Base-by-base conservation (phyloP, 2,888 invertebrate genomes). In the Punctoribates punctum region DNA sequence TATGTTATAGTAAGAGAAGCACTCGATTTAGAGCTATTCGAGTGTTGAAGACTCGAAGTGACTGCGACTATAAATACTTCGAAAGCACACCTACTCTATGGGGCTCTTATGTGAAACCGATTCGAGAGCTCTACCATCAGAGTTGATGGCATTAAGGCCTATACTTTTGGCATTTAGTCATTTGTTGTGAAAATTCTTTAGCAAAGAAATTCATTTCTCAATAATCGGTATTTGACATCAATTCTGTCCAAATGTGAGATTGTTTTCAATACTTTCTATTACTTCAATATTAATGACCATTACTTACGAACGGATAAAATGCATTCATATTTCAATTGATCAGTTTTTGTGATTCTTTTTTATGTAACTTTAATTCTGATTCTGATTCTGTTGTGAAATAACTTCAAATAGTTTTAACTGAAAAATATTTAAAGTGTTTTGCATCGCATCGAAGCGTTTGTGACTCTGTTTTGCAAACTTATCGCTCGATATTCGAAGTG, bases 81-180 rank as follows among this genome's bases (percentile, higher is more conserved):
- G 5, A 20, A 6, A n/a, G 70, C 70, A 70, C 70, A 70, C 38
- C 42, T 46, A 42, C 15, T 42, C 6, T 70, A 20, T 17, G 15
- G 62, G 15, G 29, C 5, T 27, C 62, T 2, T 51, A 5, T 51
- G n/a, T 34, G 54, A 20, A 54, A 3, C 15, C 9, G 62, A 62
- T 23, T 62, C 27, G 51, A 51, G n/a, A 51, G n/a, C 51, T 20
- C 27, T 65, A 70, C 67, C 38, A 34, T n/a, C 38, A 23, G 42
- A 70, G 23, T 70, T 70, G 42, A 70, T 70, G 38, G 70, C 70
- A 70, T 70, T 42, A 42, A 51, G 4, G 70, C 70, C 70, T 70
- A 38, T 70, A 70, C 13, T 29, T 13, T 62, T 62, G 34, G 29
- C 23, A 34, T 34, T 34, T 34, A 62, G 62, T n/a, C 34, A 62